phyloP scores from a whole-genome alignment of 1,140 invertebrate species.

The Asobara japonica region DNA sequence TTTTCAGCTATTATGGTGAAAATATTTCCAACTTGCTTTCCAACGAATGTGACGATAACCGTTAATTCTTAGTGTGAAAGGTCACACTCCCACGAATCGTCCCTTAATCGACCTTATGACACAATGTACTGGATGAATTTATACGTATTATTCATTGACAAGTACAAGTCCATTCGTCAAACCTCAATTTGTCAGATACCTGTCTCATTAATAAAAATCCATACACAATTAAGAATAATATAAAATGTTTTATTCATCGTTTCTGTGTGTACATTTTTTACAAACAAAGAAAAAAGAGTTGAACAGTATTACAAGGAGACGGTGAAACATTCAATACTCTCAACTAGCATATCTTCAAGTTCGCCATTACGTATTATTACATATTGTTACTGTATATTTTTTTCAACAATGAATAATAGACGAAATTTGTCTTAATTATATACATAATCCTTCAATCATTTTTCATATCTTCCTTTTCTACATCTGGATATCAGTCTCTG shows the following conservation, averaged over 20 bases:
- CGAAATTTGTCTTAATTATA: conserved; percentile 48
- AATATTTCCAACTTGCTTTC: too few species aligned
- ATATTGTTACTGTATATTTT: conserved; percentile 38
- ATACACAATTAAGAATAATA: conserved; percentile 50
- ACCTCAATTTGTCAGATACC: too few species aligned
- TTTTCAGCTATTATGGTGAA: too few species aligned
- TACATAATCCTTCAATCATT: conserved; percentile 37
- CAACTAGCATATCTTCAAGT: conserved; percentile 48
- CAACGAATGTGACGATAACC: too few species aligned
- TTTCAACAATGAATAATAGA: conserved; percentile 39
- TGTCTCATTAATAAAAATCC: conserved; percentile 20
- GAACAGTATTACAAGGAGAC: not conserved
- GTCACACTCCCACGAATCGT: too few species aligned
- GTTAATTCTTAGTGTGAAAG: too few species aligned
- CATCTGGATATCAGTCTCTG: conserved; percentile 60
- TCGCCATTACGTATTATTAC: conserved; percentile 40
- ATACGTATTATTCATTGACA: too few species aligned
- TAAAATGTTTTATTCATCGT: conserved; percentile 55
- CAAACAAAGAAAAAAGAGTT: conserved; percentile 43
- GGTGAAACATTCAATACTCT: conserved; percentile 47
- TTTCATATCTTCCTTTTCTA: conserved; percentile 40
- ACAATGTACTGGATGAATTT: too few species aligned
- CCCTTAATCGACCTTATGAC: too few species aligned
- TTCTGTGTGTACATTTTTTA: conserved; percentile 59
- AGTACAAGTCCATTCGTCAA: too few species aligned